Base-by-base conservation (phyloP, 2,797 vertebrate genomes). In the Sphenodon punctatus region DNA sequence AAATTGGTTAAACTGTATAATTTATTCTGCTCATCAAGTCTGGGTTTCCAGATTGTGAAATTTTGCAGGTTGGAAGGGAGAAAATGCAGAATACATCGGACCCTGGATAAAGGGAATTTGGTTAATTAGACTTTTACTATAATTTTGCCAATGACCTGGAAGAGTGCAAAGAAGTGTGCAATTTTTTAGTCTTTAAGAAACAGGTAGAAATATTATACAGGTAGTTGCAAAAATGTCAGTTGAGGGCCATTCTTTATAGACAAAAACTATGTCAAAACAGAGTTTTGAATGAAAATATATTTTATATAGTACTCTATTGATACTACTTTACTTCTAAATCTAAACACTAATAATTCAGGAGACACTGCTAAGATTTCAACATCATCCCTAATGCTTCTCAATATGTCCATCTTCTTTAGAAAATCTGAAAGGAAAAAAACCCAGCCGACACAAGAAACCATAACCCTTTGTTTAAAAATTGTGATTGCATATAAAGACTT, bases 361-460 rank as follows among this genome's bases (percentile, higher is more conserved):
- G 69, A 77, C 61, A 48, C 42, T 74, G 58, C 48, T 38, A 14
- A 0, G 2, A 83, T 42, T 43, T 13, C 11, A 38, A 59, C 84
- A 53, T 5, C 38, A 82, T 9, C 14, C 85, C 76, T 64, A 75
- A 53, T 10, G 77, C 11, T 2, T n/a, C n/a, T n/a, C n/a, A n/a
- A n/a, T 82, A 20, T 5, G 12, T 83, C 34, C 30, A 49, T 45
- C 67, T 65, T 56, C 41, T 69, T 59, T n/a, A 8, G 15, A 27
- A 27, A 51, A 7, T 27, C 11, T 27, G 49, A 51, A n/a, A n/a
- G n/a, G n/a, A 11, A 25, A 51, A 27, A n/a, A 51, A 49, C 51
- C n/a, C 15, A 51, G 49, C n/a, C 51, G 16, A 51, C 49, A n/a
- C 16, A 51, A 27, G n/a, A 5, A 51, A 27, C 14, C 27, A 51